Evolutionary conservation across 2,113 vertebrate genomes (phyloP).

Genomic region (Panthera uncia): DNA sequence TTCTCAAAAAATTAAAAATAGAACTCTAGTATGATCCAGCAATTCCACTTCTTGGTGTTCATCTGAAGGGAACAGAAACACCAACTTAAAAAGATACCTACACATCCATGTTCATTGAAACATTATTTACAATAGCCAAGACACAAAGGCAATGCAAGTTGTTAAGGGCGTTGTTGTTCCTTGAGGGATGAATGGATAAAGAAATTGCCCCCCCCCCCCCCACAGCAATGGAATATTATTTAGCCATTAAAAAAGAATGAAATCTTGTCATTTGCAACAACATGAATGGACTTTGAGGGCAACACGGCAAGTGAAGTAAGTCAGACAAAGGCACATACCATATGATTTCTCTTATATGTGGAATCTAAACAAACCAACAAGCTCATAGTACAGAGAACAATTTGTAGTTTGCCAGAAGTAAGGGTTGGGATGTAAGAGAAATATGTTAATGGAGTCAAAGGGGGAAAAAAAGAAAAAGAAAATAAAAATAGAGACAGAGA

Average conservation of each 20-base stretch:
- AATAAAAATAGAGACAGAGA: not conserved
- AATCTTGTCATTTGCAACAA: not conserved
- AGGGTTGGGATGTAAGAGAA: not conserved
- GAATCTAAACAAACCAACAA: not conserved
- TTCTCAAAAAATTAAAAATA: not conserved
- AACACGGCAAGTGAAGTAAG: not conserved
- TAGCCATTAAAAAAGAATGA: not conserved
- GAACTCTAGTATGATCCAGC: not conserved
- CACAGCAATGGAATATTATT: not conserved
- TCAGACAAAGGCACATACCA: not conserved
- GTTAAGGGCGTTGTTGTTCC: not conserved
- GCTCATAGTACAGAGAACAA: not conserved
- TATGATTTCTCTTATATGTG: not conserved
- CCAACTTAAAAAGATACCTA: not conserved
- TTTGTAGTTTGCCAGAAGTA: not conserved
- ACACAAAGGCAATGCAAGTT: not conserved
- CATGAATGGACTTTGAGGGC: not conserved
- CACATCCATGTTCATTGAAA: not conserved
- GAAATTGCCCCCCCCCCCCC: not conserved
- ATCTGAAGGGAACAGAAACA: not conserved
- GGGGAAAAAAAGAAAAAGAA: not conserved
- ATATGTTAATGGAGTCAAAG: not conserved
- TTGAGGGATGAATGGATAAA: not conserved
- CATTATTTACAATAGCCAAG: not conserved
- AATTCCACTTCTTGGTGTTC: not conserved